These are phyloP conservation scores for Leptobrachium leishanense DNA, from an alignment of 2,113 vertebrate species.

Conservation along the genomic window DNA sequence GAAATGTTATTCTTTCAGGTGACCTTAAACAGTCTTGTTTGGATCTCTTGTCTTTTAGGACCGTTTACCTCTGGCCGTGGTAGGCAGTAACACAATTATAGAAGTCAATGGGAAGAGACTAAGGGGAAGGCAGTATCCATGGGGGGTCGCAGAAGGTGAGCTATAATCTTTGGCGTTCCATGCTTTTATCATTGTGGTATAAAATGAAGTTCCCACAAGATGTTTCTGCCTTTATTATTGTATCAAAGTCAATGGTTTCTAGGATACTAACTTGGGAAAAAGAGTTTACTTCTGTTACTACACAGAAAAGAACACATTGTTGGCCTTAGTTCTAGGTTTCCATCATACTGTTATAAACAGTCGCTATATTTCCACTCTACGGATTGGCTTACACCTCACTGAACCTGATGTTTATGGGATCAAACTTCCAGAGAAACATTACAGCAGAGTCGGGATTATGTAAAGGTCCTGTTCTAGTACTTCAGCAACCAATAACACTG, in stretches of 20 bases:
- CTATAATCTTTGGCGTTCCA: background rate
- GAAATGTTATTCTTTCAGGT: no score
- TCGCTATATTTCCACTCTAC: background rate
- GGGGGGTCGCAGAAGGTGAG: conserved; percentile 97
- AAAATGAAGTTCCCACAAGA: no score
- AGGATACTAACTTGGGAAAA: background rate
- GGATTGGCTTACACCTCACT: background rate
- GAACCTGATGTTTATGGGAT: background rate
- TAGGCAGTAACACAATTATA: conserved; percentile 97
- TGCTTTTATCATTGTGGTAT: no score
- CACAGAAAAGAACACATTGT: background rate
- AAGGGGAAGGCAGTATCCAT: conserved; percentile 95
- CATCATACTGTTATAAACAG: background rate
- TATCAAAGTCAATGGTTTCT: background rate
- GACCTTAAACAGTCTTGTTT: background rate
- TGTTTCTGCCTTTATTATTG: no score
- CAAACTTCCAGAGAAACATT: no score
- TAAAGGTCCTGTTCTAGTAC: no score
- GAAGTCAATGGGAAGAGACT: conserved; percentile 94
- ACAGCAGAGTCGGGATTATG: no score
- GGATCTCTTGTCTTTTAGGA: conserved; percentile 73
- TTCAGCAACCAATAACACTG: no score
- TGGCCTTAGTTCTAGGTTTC: no score
- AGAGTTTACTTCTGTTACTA: conserved; percentile 20
- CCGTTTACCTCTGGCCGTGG: conserved; percentile 95